A percentile compares a stretch with the other conserved stretches of the same genome.
These are phyloP conservation scores for Tachuris rubrigastra DNA, from an alignment of 2,113 vertebrate genomes.

Conservation along the genomic window DNA sequence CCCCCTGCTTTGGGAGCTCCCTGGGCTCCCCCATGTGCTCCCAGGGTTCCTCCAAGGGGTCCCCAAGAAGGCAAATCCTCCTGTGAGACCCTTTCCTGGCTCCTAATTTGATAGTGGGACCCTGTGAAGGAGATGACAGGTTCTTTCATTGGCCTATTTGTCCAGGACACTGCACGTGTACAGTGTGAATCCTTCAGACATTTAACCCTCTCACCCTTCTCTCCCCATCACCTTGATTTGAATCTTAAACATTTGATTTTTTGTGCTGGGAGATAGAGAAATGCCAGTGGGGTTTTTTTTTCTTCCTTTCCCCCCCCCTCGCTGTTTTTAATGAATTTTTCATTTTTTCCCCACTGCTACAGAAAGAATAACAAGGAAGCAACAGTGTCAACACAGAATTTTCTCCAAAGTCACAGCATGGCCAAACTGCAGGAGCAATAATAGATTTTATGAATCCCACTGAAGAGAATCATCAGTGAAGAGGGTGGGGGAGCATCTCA, in stretches of 20 bases:
- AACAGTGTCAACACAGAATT: conserved; percentile 38
- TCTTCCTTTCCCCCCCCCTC: neutral
- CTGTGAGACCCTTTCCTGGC: neutral
- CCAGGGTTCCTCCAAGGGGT: neutral
- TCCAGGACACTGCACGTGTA: neutral
- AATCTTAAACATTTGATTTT: neutral
- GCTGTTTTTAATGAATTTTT: conserved; percentile 63
- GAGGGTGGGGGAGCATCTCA: neutral
- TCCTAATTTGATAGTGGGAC: neutral
- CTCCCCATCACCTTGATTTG: neutral
- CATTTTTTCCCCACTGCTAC: conserved; percentile 3
- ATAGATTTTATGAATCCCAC: conserved; percentile 12
- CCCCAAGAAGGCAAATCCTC: neutral
- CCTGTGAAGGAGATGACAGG: neutral
- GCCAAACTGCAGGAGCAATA: neutral
- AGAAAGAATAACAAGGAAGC: conserved; percentile 60
- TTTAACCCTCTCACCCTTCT: neutral
- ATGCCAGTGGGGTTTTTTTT: neutral
- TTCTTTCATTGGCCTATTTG: neutral
- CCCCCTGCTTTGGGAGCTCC: neutral
- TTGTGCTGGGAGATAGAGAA: neutral
- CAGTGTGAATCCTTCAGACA: neutral
- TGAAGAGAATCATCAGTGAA: neutral
- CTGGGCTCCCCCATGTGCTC: neutral
- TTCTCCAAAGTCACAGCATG: neutral